phyloP scores from a whole-genome alignment of 2,113 vertebrate genomes.

The Lophochroa leadbeateri region DNA sequence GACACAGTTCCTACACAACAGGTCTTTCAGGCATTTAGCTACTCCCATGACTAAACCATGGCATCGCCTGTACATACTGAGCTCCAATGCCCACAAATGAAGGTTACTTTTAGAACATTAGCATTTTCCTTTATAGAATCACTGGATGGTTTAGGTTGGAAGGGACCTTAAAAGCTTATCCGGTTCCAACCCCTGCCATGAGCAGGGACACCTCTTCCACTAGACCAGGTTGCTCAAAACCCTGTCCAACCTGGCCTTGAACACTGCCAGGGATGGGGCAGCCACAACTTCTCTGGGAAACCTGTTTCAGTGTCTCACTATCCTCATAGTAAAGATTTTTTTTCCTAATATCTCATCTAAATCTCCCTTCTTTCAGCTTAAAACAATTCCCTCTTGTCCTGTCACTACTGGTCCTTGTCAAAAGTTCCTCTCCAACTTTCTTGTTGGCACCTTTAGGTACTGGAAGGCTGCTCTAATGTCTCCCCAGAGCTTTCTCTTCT shows the following conservation, averaged over 20 bases:
- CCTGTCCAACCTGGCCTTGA: not conserved
- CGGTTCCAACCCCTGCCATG: not conserved
- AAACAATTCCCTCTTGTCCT: not conserved
- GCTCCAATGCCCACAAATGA: not conserved
- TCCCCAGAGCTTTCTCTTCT: not conserved
- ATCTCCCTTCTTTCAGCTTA: not conserved
- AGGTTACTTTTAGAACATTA: not conserved
- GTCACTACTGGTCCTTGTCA: not conserved
- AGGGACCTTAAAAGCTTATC: not conserved
- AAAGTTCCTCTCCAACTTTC: not conserved
- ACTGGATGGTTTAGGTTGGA: not conserved
- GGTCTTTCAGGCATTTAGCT: not conserved
- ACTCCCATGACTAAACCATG: not conserved
- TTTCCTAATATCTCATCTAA: not conserved
- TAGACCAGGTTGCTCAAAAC: not conserved
- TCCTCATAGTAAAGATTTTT: not conserved
- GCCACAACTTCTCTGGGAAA: not conserved
- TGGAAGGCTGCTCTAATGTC: not conserved
- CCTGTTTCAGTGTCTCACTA: not conserved
- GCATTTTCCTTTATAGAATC: not conserved
- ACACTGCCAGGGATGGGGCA: not conserved
- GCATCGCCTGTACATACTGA: not conserved
- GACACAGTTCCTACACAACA: not conserved
- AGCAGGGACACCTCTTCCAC: not conserved
- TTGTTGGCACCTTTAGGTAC: not conserved